Base-by-base conservation (phyloP, 2,797 vertebrate species). In the Crax fasciolata region DNA sequence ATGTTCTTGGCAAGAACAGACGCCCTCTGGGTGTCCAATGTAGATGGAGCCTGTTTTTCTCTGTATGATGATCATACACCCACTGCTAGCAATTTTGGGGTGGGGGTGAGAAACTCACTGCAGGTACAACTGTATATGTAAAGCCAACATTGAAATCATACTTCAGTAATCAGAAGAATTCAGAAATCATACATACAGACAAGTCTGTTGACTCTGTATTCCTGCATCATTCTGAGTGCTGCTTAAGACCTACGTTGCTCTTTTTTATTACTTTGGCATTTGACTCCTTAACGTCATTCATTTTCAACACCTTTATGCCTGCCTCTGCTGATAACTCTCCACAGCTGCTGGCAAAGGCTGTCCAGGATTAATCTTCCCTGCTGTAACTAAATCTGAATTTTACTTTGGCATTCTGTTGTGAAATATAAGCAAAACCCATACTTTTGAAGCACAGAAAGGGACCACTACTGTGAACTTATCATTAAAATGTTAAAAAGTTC, bases 401-500 rank as follows among this genome's bases (percentile, higher is more conserved):
- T 38, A 28, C 43, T 85, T 80, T 17, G 68, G 21, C 62, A 54
- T 83, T 89, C 84, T 48, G 54, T 10, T 43, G 43, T 7, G n/a
- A 85, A 80, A 65, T 14, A 49, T 0, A 44, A 83, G 41, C 59
- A 79, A 51, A 89, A 75, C 13, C 55, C 43, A 11, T 1, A 85
- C 14, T 80, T 87, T 3, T 9, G 43, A 44, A 61, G 23, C 32
- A 9, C 17, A 80, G 51, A 59, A 75, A 83, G 43, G 13, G n/a
- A 74, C 14, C 20, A 17, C 58, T 43, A 30, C 71, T 90, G 48
- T 65, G 87, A 87, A 81, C 38, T 91, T 77, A 75, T 32, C 86
- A 85, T 55, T 27, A 70, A 78, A 92, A 92, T 48, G 20, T 83
- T 77, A 10, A 55, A 89, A 89, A 87, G 52, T 74, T 85, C 43